Percentiles rank a stretch among this genome's conserved stretches.
Conservation (phyloP, 2,113 vertebrate species). For the Cynocephalus volans region DNA sequence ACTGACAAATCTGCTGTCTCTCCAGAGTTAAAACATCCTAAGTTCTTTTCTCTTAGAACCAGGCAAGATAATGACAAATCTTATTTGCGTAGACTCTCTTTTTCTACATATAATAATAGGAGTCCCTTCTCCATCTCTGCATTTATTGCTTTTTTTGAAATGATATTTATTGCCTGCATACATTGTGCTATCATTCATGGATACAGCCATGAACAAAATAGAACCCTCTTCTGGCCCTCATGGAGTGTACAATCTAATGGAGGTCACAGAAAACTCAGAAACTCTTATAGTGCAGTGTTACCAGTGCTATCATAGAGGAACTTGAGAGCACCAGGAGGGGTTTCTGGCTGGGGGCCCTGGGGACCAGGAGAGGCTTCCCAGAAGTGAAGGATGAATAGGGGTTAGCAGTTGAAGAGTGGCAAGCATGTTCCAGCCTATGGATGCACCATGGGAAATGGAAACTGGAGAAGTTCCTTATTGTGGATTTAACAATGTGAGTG, state of each 20-base stretch:
- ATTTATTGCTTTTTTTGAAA: neutral
- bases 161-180: neutral
- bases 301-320: neutral
- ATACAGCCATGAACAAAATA: neutral
- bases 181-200: neutral
- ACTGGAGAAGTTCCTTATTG: neutral
- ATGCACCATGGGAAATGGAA: neutral
- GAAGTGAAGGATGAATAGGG: neutral
- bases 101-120: neutral
- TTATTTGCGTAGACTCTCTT: neutral
- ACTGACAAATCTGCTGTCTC: neutral
- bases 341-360: neutral
- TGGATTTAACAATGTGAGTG: neutral
- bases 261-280: neutral
- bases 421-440: neutral
- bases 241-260: neutral
- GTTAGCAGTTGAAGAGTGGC: too few species aligned
- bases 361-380: neutral
- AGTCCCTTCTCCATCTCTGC: neutral
- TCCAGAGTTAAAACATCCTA: neutral
- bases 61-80: neutral
- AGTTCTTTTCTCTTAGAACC: slow-evolving; percentile 10
- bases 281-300: neutral
- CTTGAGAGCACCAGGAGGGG: too few species aligned
- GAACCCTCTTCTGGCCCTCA: neutral